Percentiles rank a stretch among this genome's conserved stretches.
phyloP scores from a whole-genome alignment of 1,140 invertebrate species.

The Melipona quadrifasciata region DNA sequence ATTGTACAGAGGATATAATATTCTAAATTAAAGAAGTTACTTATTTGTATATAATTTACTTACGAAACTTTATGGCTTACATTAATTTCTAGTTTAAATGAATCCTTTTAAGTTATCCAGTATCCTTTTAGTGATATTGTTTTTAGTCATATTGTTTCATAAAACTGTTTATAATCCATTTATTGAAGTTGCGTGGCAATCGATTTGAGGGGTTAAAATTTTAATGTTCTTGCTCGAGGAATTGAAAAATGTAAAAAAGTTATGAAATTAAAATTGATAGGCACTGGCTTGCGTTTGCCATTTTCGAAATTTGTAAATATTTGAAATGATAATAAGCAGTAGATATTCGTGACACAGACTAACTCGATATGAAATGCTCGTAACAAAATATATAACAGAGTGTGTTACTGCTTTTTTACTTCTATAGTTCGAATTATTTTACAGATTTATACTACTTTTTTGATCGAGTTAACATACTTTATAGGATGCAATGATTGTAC shows the following conservation, averaged over 20 bases:
- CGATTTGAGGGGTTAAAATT: conserved; percentile 60
- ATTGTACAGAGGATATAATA: conserved; percentile 60
- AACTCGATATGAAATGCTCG: conserved; percentile 41
- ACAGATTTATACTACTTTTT: conserved; percentile 53
- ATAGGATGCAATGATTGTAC: conserved; percentile 40
- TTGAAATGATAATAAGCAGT: conserved; percentile 34
- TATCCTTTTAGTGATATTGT: conserved; percentile 10
- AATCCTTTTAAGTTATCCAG: conserved; percentile 45
- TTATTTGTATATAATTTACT: conserved; percentile 67
- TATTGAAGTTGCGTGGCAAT: background rate
- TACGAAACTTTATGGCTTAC: conserved; percentile 44
- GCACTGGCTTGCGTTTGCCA: conserved; percentile 35
- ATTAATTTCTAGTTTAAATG: conserved; percentile 52
- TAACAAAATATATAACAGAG: conserved; percentile 26
- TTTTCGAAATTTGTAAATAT: conserved; percentile 60
- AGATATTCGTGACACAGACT: conserved; percentile 41
- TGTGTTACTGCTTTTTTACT: conserved; percentile 37
- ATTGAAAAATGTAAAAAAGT: conserved; percentile 49
- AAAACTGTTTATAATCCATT: conserved; percentile 49
- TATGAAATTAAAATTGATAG: conserved; percentile 56
- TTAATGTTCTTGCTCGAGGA: conserved; percentile 41
- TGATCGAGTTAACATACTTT: conserved; percentile 60
- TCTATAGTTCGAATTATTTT: conserved; percentile 48
- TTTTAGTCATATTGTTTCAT: conserved; percentile 54
- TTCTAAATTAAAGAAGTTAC: conserved; percentile 54